Percentiles rank a stretch among this genome's conserved stretches.
Evolutionary conservation across 2,113 vertebrate species (phyloP).

Genomic region (Hemibagrus wyckioides): DNA sequence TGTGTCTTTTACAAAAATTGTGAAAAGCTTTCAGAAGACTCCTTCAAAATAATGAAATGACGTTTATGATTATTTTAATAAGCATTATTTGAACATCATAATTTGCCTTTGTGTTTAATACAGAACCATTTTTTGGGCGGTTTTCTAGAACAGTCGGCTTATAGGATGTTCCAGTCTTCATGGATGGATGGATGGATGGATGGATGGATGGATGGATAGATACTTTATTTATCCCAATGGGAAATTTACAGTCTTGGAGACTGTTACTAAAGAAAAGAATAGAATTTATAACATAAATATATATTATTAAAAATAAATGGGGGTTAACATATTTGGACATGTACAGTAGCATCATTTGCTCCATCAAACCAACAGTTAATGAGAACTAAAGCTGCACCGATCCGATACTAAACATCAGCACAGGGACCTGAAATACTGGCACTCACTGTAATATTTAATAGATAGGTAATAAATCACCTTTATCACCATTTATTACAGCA

Average conservation of each 20-base stretch:
- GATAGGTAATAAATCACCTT: background rate
- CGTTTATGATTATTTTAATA: background rate
- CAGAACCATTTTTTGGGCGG: no score
- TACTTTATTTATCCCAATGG: no score
- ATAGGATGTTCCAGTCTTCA: background rate
- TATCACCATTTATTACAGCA: background rate
- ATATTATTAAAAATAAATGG: background rate
- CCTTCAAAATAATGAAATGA: background rate
- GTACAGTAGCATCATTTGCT: background rate
- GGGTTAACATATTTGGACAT: background rate
- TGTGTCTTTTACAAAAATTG: background rate
- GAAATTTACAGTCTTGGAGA: no score
- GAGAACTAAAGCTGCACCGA: background rate
- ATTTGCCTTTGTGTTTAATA: background rate
- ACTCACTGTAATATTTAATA: background rate
- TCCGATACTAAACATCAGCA: background rate
- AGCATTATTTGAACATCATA: background rate
- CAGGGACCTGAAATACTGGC: background rate
- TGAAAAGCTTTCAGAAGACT: background rate
- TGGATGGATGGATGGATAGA: no score
- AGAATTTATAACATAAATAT: background rate
- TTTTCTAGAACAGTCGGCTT: background rate
- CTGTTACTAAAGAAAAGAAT: no score
- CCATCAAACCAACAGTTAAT: background rate
- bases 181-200: background rate